Evolutionary conservation across 2,113 vertebrate species (phyloP).

Genomic region (Ictalurus furcatus): DNA sequence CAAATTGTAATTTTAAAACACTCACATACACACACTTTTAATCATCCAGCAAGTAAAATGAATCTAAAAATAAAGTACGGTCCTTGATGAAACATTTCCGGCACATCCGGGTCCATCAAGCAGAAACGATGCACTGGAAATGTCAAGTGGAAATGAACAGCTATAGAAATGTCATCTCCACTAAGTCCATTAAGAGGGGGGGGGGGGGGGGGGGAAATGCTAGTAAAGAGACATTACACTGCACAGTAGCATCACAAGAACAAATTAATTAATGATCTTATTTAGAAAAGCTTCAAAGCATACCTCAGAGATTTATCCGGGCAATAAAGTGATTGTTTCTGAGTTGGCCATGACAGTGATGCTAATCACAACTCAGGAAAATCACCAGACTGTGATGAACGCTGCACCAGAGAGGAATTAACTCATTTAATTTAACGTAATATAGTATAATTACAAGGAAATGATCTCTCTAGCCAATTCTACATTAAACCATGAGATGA

Average conservation of each 20-base stretch:
- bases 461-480: not conserved
- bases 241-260: not conserved
- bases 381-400: not conserved
- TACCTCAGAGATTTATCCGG: not conserved
- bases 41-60: not conserved
- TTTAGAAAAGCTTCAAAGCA: not conserved
- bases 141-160: conserved; percentile 42
- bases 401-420: not conserved
- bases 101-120: not conserved
- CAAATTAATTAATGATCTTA: not conserved
- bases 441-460: not conserved
- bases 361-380: not conserved
- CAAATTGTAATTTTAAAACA: not conserved
- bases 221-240: not conserved
- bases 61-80: too few species aligned
- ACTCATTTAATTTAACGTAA: not conserved
- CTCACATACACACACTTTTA: not conserved
- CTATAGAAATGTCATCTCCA: conserved; percentile 24
- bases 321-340: not conserved
- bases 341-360: not conserved
- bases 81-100: not conserved
- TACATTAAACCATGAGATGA: not conserved
- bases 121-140: conserved; percentile 30
- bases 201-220: not conserved
- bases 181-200: not conserved